phyloP scores from a whole-genome alignment of 64 coral and sea anemone species.

The Dendrophyllia cribrosa region DNA sequence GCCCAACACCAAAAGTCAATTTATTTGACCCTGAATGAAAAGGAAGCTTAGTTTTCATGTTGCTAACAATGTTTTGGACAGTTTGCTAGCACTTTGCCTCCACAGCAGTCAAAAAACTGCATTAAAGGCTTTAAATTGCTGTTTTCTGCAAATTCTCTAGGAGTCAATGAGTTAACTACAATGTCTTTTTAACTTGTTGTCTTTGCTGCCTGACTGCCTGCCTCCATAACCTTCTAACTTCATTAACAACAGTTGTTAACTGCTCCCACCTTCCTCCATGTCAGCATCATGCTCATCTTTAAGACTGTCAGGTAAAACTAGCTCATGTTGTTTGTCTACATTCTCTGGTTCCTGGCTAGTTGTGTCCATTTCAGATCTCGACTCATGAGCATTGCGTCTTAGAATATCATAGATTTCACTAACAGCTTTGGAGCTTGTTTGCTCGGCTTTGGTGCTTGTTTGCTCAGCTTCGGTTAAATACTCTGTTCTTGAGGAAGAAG shows the following conservation, averaged over 20 bases:
- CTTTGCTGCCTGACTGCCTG: background rate
- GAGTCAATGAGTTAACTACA: no score
- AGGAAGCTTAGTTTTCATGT: no score
- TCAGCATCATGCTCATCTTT: background rate
- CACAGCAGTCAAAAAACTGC: no score
- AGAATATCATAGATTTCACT: slow-evolving; percentile 39
- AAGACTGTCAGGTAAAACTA: background rate
- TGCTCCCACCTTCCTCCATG: slow-evolving; percentile 12
- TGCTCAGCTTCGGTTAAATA: slow-evolving; percentile 42
- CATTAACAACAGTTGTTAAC: background rate
- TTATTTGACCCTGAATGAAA: no score
- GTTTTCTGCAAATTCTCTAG: no score
- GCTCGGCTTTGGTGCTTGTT: slow-evolving; percentile 24
- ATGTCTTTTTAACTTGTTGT: background rate
- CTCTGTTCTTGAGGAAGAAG: background rate
- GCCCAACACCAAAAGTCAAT: no score
- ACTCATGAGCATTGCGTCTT: background rate
- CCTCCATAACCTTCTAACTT: background rate
- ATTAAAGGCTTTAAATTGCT: no score
- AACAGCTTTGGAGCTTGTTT: background rate
- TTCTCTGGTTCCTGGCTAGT: background rate
- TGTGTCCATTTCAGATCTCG: background rate
- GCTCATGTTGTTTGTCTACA: no score
- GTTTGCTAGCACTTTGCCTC: no score
- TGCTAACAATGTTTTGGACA: no score